Percentiles rank a stretch among this genome's conserved stretches.
These are phyloP conservation scores for Sisyra terminalis DNA, from an alignment of 2,888 invertebrate species.

Conservation along the genomic window DNA sequence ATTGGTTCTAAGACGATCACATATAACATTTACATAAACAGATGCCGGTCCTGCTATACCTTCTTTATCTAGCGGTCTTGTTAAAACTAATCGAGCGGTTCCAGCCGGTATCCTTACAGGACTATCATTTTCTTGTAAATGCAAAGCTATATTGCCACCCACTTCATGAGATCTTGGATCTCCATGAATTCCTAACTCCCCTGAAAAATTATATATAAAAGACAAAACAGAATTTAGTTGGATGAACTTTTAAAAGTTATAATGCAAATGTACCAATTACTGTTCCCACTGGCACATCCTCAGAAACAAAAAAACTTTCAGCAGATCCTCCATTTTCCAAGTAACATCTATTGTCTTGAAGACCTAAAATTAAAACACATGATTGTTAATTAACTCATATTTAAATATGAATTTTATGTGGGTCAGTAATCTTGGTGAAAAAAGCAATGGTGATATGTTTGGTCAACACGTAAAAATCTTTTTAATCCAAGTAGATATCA, in stretches of 20 bases:
- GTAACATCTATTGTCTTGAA: conserved; percentile 66
- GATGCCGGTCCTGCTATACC: conserved; percentile 68
- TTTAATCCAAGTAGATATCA: not conserved
- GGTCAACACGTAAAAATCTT: not conserved
- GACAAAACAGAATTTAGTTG: not conserved
- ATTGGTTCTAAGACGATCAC: conserved; percentile 58
- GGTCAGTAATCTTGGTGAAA: not conserved
- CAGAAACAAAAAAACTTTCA: conserved; percentile 79
- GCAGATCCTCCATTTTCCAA: conserved; percentile 81
- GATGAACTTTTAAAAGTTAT: not conserved
- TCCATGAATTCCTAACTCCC: conserved; percentile 61
- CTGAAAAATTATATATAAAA: conserved; percentile 21
- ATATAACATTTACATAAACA: conserved; percentile 73
- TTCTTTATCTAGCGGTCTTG: conserved; percentile 67
- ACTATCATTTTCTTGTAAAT: conserved; percentile 62
- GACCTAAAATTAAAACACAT: not conserved
- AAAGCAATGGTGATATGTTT: not conserved
- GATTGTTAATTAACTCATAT: not conserved
- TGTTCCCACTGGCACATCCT: conserved; percentile 66
- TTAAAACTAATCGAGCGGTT: conserved; percentile 65
- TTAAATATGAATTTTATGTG: not conserved
- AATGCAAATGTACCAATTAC: conserved; percentile 39
- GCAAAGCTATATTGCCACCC: conserved; percentile 57
- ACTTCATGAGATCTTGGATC: conserved; percentile 45
- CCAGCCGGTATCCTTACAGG: conserved; percentile 62